These are phyloP conservation scores for Schizotus pectinicornis DNA, from an alignment of 2,888 invertebrate species.

Conservation along the genomic window DNA sequence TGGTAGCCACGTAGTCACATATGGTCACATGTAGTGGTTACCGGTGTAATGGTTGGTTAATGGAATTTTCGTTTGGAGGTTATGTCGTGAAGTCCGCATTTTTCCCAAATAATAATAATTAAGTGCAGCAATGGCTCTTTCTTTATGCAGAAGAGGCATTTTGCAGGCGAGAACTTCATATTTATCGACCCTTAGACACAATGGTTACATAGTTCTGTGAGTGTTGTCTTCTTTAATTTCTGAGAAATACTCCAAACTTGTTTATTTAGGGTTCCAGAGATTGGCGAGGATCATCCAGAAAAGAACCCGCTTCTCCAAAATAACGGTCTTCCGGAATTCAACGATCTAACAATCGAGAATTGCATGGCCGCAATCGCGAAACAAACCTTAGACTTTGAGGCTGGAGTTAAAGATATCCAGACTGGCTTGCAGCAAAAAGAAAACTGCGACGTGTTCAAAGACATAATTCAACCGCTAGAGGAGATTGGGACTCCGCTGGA, in stretches of 20 bases:
- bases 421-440: conserved; percentile 58
- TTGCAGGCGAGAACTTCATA: conserved; percentile 33
- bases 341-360: conserved; percentile 79
- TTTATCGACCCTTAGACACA: conserved; percentile 54
- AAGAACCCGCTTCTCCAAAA: conserved; percentile 77
- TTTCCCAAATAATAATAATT: background rate
- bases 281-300: conserved; percentile 80
- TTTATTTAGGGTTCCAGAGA: conserved; percentile 74
- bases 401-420: conserved; percentile 74
- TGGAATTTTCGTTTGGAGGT: conserved; percentile 10
- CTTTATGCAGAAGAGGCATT: conserved; percentile 48
- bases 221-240: conserved; percentile 53
- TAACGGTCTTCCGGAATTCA: conserved; percentile 81
- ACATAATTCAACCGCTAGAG: conserved; percentile 78
- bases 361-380: conserved; percentile 85
- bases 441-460: conserved; percentile 68
- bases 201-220: conserved; percentile 76
- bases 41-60: too few relatives aligned
- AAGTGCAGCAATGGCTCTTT: conserved; percentile 51
- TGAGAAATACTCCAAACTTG: conserved; percentile 17
- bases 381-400: conserved; percentile 82
- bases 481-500: conserved; percentile 75
- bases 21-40: too few relatives aligned
- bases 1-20: too few relatives aligned
- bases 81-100: conserved; percentile 16